These are phyloP conservation scores for Anastatus disparis DNA, from an alignment of 1,140 invertebrate genomes.

Conservation along the genomic window DNA sequence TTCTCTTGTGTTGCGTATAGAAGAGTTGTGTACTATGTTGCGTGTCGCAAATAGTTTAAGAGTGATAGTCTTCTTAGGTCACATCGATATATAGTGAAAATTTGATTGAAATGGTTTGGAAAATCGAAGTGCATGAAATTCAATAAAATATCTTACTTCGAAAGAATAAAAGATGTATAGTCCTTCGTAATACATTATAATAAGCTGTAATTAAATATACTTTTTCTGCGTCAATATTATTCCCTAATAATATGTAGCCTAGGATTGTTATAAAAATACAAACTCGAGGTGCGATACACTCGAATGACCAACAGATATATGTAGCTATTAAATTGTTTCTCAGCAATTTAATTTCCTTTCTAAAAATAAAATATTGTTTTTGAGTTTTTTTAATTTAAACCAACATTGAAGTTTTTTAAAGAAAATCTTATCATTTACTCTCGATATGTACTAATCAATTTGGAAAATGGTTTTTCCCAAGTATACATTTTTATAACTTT, in stretches of 20 bases:
- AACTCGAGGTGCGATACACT: slow-evolving; percentile 79
- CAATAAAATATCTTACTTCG: slow-evolving; percentile 47
- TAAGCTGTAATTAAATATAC: slow-evolving; percentile 80
- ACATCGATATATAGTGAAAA: no score
- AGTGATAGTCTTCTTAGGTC: no score
- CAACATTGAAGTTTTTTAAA: neutral
- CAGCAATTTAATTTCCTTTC: slow-evolving; percentile 60
- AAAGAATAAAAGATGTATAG: slow-evolving; percentile 57
- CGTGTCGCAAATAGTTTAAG: no score
- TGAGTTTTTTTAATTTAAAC: neutral
- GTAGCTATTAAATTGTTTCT: slow-evolving; percentile 56
- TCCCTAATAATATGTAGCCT: slow-evolving; percentile 77
- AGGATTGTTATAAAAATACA: slow-evolving; percentile 82
- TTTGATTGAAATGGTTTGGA: no score
- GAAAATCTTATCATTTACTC: slow-evolving; percentile 57
- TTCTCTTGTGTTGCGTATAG: no score
- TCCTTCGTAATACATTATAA: slow-evolving; percentile 77
- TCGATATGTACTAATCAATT: slow-evolving; percentile 70
- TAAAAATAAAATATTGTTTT: slow-evolving; percentile 31
- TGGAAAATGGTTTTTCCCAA: slow-evolving; percentile 83
- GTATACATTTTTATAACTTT: slow-evolving; percentile 92
- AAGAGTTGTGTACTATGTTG: no score
- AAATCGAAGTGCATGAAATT: no score
- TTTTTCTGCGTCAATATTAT: slow-evolving; percentile 78
- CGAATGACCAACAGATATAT: slow-evolving; percentile 65